Base-by-base conservation (phyloP, 2,888 invertebrate genomes). In the Ellobium chinense region DNA sequence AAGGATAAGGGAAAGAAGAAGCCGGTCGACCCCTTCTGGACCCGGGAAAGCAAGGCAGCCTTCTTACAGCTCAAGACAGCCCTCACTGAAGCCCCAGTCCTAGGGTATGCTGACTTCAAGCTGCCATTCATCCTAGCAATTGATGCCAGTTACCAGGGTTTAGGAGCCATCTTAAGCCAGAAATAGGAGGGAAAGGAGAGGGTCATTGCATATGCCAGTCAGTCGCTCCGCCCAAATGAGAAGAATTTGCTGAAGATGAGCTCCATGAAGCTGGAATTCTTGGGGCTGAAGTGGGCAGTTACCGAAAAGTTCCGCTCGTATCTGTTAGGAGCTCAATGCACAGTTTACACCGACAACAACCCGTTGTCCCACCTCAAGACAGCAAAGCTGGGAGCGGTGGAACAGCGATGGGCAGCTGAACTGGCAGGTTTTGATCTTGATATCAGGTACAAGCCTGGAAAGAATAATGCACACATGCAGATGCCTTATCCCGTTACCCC, bases 211-310 rank as follows among this genome's bases (percentile, higher is more conserved):
- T 85, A 84, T 69, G 80, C 80, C 5, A 77, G 75, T 46, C 54
- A 80, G 29, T 31, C 54, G 12, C 54, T 70, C 1, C 46, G 70
- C 27, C 46, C 46, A 7, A 70, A 46, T 4, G 70, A 70, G 18
- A 70, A 29, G 54, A 70, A 70, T 24, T 14, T 46, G 29, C 24
- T 65, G 1, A 78, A 81, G n/a, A 85, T 85, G 74, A 83, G 83
- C 63, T 77, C 69, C 39, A 84, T 84, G 80, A 83, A 82, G 62
- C 63, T 86, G 34, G 85, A 85, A 54, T 63, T 83, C 21, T 75
- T 85, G 21, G 85, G 65, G 3, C 63, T 83, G 5, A 85, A 85
- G 66, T 85, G 83, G 84, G 83, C 85, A 18, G 80, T 83, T 12
- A 70, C 76, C n/a, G 84, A 83, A 9, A 81, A 84, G 46, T 83